Percentiles rank a stretch among this genome's conserved stretches.
phyloP scores from a whole-genome alignment of 2,113 vertebrate species.

The Saguinus imperator region DNA sequence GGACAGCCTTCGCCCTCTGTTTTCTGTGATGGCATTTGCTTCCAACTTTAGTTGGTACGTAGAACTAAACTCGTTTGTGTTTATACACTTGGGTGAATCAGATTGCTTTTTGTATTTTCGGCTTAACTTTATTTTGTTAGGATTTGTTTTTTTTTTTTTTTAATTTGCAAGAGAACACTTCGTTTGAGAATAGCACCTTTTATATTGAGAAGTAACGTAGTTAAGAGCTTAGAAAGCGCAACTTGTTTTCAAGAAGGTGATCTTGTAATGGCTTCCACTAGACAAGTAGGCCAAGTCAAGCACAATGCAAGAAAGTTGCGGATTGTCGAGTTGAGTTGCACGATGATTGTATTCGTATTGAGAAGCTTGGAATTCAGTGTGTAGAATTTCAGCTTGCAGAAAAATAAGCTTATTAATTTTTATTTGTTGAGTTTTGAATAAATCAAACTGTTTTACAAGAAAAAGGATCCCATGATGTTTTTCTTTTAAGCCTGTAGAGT shows the following conservation, averaged over 20 bases:
- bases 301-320: slow-evolving; percentile 50
- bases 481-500: not conserved
- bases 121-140: not conserved
- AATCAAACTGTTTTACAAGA: slow-evolving; percentile 5
- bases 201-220: not conserved
- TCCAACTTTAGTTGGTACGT: slow-evolving; percentile 48
- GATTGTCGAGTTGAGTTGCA: not conserved
- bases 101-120: not conserved
- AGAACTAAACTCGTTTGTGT: not conserved
- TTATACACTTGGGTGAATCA: not conserved
- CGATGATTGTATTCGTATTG: not conserved
- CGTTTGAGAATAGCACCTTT: not conserved
- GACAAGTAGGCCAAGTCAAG: slow-evolving; percentile 64
- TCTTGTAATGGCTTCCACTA: slow-evolving; percentile 73
- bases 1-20: not conserved
- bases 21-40: slow-evolving; percentile 74
- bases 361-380: not conserved
- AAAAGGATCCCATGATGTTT: not conserved
- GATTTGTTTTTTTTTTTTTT: not conserved
- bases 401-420: not conserved
- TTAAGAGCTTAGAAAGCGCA: slow-evolving; percentile 45
- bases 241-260: slow-evolving; percentile 66
- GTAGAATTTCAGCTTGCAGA: not conserved
- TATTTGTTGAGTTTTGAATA: slow-evolving; percentile 5
- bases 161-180: not conserved